Evolutionary conservation across 1,140 invertebrate genomes (phyloP), one percentile per base, ranked within the genome.

Genomic region (Drosophila subobscura): DNA sequence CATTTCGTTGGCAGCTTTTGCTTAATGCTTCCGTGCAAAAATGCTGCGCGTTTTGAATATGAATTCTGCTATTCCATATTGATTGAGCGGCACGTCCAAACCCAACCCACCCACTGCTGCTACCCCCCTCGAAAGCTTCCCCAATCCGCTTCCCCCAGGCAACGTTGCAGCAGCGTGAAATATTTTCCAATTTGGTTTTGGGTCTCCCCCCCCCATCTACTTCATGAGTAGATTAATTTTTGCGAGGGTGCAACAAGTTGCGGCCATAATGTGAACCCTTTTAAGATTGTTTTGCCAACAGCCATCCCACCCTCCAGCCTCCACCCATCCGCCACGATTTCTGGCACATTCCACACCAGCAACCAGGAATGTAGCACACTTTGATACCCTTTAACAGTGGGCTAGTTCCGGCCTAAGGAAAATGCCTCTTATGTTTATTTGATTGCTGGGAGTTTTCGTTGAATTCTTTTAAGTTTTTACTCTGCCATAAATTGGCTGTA

Each of bases 1-100:
- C 80, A 79, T 79, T 79, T 79, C 77, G 63, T 75, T 79, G 59
- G 63, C 41, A 79, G 41, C 53, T 77, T 37, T 37, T 20, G 16
- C 75, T 77, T 77, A 77, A 72, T 77, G 75, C 52, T 56, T 59
- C 50, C 53, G 50, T 51, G 58, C 16, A 20, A 23, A 20, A 59
- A 55, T 42, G 55, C 59, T 57, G 77, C 78, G 72, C 77, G 73
- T 55, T 60, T 67, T 83, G 79, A 83, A 84, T 83, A 84, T 83
- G 79, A 83, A 83, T 84, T 65, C 76, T 68, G 71, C 47, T 75
- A 59, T 79, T 75, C 55, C 80, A 84, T 85, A 84, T 85, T 85
- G 80, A 85, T 84, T 84, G 80, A 78, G 77, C 44, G 1, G 20
- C 14, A 20, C n/a, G 22, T 16, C n/a, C 23, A 37, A 10, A 22